These are phyloP conservation scores for Idaea dimidiata DNA, from an alignment of 2,888 invertebrate species.

Conservation along the genomic window DNA sequence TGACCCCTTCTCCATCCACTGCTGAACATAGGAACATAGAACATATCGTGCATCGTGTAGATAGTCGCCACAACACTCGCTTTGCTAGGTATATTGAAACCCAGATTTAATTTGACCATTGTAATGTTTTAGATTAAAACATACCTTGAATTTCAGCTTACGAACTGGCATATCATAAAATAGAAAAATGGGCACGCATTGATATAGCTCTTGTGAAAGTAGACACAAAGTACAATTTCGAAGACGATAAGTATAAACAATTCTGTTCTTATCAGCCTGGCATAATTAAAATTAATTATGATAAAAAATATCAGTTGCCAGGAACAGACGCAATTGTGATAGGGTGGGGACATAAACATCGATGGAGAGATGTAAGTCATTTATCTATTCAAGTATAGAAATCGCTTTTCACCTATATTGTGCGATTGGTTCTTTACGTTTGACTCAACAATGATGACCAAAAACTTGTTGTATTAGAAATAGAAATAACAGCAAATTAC, in stretches of 20 bases:
- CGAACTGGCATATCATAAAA: slow-evolving; percentile 25
- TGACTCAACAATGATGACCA: no score
- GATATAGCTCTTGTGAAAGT: slow-evolving; percentile 45
- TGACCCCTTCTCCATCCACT: no score
- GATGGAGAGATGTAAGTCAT: slow-evolving; percentile 34
- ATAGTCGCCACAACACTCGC: no score
- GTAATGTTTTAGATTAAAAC: no score
- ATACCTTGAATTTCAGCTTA: slow-evolving; percentile 29
- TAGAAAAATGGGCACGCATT: slow-evolving; percentile 31
- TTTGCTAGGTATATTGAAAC: no score
- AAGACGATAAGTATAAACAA: slow-evolving; percentile 16
- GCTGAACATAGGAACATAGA: no score
- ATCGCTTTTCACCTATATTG: no score
- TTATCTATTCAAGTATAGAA: slow-evolving; percentile 2
- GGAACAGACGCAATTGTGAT: slow-evolving; percentile 34
- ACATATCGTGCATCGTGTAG: no score
- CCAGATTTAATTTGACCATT: no score
- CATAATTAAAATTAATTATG: slow-evolving; percentile 34
- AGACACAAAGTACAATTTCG: slow-evolving; percentile 33
- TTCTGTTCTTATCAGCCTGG: slow-evolving; percentile 37
- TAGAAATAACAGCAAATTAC: no score
- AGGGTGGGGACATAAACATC: slow-evolving; percentile 41
- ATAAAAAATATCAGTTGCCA: slow-evolving; percentile 25
- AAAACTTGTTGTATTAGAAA: no score
- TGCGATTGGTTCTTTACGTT: no score